Percentiles rank a stretch among this genome's conserved stretches.
Evolutionary conservation across 2,113 vertebrate genomes (phyloP).

Genomic region (Spilogale gracilis): DNA sequence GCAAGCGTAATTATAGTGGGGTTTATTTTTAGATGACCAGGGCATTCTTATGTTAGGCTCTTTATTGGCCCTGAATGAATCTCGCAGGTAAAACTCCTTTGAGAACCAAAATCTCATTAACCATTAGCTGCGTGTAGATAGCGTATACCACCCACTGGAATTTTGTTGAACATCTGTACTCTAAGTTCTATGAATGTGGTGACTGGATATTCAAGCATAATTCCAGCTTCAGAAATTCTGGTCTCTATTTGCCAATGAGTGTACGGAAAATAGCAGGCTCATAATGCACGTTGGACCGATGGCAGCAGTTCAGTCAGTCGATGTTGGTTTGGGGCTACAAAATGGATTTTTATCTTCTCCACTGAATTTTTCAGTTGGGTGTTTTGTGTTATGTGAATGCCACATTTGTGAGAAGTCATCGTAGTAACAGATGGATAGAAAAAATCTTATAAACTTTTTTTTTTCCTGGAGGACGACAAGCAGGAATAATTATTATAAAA

Average conservation of each 20-base stretch:
- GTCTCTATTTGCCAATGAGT: neutral
- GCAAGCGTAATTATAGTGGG: neutral
- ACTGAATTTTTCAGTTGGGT: neutral
- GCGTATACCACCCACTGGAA: neutral
- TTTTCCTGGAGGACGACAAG: neutral
- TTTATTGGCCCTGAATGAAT: neutral
- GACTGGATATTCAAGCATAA: neutral
- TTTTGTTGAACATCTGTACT: neutral
- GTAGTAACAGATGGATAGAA: neutral
- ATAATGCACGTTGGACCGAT: neutral
- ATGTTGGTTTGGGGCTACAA: neutral
- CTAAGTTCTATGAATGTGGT: neutral
- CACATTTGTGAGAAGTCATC: neutral
- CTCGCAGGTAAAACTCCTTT: neutral
- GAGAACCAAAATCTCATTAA: neutral
- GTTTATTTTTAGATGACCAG: neutral
- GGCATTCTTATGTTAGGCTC: neutral
- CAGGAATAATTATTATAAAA: neutral
- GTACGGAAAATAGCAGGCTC: neutral
- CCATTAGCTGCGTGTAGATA: neutral
- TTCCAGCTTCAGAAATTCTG: neutral
- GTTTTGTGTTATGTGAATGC: neutral
- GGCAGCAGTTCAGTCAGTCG: neutral
- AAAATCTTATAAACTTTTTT: neutral
- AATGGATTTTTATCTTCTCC: neutral